Base-by-base conservation (phyloP, 2,113 vertebrate species). In the Clarias batrachus region DNA sequence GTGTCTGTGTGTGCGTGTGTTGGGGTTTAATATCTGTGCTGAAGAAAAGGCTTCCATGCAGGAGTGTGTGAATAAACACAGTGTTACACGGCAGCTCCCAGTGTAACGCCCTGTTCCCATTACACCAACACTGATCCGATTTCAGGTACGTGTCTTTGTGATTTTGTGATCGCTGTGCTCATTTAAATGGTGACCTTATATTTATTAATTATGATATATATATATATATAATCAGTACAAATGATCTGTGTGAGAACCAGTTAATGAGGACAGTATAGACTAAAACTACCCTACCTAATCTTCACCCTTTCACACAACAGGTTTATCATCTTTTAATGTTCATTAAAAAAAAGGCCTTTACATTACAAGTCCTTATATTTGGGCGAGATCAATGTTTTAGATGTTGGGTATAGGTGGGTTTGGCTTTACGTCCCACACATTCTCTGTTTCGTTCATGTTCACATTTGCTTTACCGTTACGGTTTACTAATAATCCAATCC, bases 71-170 rank as follows among this genome's bases (percentile, higher is more conserved):
- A 73, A 73, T 71, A 80, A 77, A 37, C 2, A 48, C 79, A 11
- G 13, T 21, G 19, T 74, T 30, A 37, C 56, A 81, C 48, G 17
- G 70, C 68, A 62, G 66, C 30, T n/a, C 48, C 9, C 59, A 6
- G 82, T 81, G 68, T 60, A 70, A 79, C 88, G 77, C 88, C 88
- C 85, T 86, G 74, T 86, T 84, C 65, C 25, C 16, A 23, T 27
- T 19, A 52, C 21, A 21, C 3, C 66, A 19, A 7, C 27, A 60
- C 27, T 33, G 56, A 37, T 62, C 78, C 5, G 30, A 14, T 14
- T 62, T 23, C 21, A 81, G 78, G 78, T 81, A 81, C 59, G 78
- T 62, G 57, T 5, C 21, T 37, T 62, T 81, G 78, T 80, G 77
- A 59, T 59, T 37, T 62, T 81, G 78, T 80, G 77, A 59, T 59